Percentiles rank a stretch among this genome's conserved stretches.
Evolutionary conservation across 1,140 invertebrate species (phyloP).

Genomic region (Phocides pigmalion): DNA sequence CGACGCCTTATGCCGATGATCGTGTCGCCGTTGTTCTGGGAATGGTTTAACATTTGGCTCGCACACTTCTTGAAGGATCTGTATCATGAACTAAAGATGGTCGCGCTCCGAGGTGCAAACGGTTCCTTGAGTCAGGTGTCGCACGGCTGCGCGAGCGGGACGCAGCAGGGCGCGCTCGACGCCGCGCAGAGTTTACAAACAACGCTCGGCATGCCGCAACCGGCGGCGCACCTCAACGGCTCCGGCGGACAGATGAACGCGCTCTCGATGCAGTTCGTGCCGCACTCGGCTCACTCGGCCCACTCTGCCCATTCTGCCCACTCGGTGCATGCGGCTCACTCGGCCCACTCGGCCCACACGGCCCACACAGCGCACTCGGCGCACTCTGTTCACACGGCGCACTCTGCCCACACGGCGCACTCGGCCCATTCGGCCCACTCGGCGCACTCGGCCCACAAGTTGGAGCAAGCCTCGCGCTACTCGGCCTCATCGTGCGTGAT

Average conservation of each 20-base stretch:
- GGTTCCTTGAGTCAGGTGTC: conserved; percentile 57
- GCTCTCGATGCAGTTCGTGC: conserved; percentile 11
- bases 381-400: too few species aligned
- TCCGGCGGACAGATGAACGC: conserved; percentile 16
- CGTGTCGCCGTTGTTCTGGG: conserved; percentile 70
- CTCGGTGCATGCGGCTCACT: too few species aligned
- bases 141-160: conserved; percentile 53
- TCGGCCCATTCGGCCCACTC: too few species aligned
- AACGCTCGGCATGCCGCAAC: conserved; percentile 56
- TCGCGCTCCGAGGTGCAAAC: conserved; percentile 67
- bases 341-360: too few species aligned
- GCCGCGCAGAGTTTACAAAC: conserved; percentile 56
- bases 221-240: conserved; percentile 1
- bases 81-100: conserved; percentile 80
- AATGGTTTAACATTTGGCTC: conserved; percentile 78
- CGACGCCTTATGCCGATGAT: conserved; percentile 65
- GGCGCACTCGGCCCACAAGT: conserved; percentile 10
- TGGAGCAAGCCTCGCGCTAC: not conserved
- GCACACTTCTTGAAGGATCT: conserved; percentile 73
- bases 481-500: conserved; percentile 47
- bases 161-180: conserved; percentile 48
- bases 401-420: conserved; percentile 55
- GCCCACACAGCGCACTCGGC: too few species aligned
- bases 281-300: conserved; percentile 14
- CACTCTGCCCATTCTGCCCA: too few species aligned